A percentile compares a stretch with the other conserved stretches of the same genome.
These are phyloP conservation scores for Idaea aversata DNA, from an alignment of 2,888 invertebrate genomes.

Conservation along the genomic window DNA sequence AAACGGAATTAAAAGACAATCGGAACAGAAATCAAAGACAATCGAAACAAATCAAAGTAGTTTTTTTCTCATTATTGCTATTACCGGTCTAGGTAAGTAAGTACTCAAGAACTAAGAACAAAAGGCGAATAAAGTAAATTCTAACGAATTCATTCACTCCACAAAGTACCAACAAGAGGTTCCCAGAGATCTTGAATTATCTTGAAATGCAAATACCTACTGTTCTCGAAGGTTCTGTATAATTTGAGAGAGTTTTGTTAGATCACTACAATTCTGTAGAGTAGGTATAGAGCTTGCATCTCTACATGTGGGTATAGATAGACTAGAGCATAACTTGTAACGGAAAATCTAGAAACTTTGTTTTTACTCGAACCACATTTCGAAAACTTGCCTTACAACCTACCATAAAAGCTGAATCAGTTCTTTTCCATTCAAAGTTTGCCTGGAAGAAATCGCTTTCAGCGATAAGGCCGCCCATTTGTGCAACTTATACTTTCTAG, in stretches of 20 bases:
- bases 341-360: too few species aligned
- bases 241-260: background rate
- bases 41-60: too few species aligned
- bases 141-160: background rate
- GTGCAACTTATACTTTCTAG: too few species aligned
- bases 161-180: background rate
- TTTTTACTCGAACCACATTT: too few species aligned
- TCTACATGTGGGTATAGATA: background rate
- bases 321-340: too few species aligned
- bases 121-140: background rate
- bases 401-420: too few species aligned
- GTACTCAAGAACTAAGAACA: background rate
- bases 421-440: too few species aligned
- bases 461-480: too few species aligned
- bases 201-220: constrained; percentile 1
- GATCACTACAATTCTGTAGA: background rate
- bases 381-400: too few species aligned
- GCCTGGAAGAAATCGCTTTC: too few species aligned
- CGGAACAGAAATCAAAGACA: too few species aligned
- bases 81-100: background rate
- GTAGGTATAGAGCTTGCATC: background rate
- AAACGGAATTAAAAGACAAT: too few species aligned
- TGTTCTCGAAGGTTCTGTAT: background rate
- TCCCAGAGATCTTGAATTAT: background rate
- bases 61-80: background rate